Evolutionary conservation across 2,888 invertebrate genomes (phyloP).

Genomic region (Apotomis turbidana): DNA sequence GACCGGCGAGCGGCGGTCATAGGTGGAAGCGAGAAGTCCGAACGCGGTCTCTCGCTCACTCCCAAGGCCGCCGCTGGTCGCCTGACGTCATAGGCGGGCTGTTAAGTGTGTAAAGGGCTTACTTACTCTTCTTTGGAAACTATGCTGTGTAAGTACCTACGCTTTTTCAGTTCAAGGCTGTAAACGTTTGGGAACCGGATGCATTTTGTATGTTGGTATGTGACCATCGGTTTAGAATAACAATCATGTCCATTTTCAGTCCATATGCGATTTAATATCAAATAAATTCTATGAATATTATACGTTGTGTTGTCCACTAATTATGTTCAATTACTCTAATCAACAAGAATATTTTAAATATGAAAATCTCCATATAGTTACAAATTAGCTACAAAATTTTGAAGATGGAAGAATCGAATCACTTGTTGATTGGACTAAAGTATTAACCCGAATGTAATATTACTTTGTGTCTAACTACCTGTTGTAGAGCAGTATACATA

Average conservation of each 20-base stretch:
- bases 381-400: background rate
- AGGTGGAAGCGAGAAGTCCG: no score
- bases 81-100: no score
- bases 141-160: no score
- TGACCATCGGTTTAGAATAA: constrained; percentile 8
- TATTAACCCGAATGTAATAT: constrained; percentile 43
- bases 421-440: constrained; percentile 38
- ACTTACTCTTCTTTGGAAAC: no score
- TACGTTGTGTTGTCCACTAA: constrained; percentile 34
- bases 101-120: no score
- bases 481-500: constrained; percentile 31
- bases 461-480: constrained; percentile 39
- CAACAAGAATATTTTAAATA: background rate
- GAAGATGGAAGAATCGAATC: background rate
- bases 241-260: constrained; percentile 35
- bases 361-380: background rate
- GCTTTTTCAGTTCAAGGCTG: no score
- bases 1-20: no score
- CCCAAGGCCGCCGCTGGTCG: no score
- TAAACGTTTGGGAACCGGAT: no score
- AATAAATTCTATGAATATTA: constrained; percentile 32
- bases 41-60: no score
- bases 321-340: constrained; percentile 26
- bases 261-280: constrained; percentile 29
- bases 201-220: constrained; percentile 18